These are phyloP conservation scores for Vombatus ursinus DNA, from an alignment of 2,113 vertebrate species.

Conservation along the genomic window DNA sequence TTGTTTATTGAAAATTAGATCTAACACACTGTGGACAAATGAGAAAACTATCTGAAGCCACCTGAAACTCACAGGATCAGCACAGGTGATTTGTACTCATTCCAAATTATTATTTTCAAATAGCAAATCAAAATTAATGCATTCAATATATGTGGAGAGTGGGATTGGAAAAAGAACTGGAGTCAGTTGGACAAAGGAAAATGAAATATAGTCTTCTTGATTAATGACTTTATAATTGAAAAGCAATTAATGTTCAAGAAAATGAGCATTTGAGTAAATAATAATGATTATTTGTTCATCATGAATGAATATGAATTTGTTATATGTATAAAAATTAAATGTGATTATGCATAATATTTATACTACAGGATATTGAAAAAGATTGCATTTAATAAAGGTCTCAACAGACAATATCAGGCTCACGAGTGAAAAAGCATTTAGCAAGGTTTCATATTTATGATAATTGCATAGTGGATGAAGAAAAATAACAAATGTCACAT, in stretches of 20 bases:
- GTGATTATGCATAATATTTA: background rate
- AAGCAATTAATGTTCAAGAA: slow-evolving; percentile 17
- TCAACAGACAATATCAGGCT: background rate
- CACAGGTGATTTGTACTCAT: slow-evolving; percentile 38
- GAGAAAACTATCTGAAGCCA: slow-evolving; percentile 24
- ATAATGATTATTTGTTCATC: slow-evolving; percentile 31
- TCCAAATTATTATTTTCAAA: slow-evolving; percentile 16
- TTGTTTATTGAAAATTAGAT: slow-evolving; percentile 12
- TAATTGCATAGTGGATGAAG: background rate
- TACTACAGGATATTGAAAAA: background rate
- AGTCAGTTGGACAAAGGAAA: slow-evolving; percentile 13
- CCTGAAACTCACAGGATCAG: background rate
- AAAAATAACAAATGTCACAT: slow-evolving; percentile 55
- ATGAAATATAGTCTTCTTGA: slow-evolving; percentile 39
- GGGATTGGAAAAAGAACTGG: background rate
- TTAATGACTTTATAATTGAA: slow-evolving; percentile 34
- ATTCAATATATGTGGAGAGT: background rate
- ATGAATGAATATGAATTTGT: slow-evolving; percentile 23
- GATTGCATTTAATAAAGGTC: background rate
- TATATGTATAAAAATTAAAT: background rate
- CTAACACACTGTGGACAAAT: slow-evolving; percentile 22
- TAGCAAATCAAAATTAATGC: slow-evolving; percentile 31
- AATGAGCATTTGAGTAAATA: slow-evolving; percentile 47
- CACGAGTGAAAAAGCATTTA: background rate
- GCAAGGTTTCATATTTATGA: background rate